Evolutionary conservation across 2,888 invertebrate species (phyloP).

Genomic region (Drosophila cognata): DNA sequence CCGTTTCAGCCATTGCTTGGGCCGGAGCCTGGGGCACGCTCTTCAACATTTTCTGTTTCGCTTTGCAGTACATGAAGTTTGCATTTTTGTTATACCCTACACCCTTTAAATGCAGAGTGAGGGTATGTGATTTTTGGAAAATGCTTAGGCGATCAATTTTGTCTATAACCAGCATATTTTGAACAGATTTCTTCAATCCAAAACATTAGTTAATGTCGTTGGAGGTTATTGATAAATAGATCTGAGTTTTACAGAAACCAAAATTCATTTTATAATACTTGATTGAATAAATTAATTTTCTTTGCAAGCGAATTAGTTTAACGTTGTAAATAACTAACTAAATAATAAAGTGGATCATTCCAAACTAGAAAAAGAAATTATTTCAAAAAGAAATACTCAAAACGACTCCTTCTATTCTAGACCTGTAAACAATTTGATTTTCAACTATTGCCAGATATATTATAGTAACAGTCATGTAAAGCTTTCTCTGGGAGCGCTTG

Average conservation of each 20-base stretch:
- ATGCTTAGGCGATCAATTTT: neutral
- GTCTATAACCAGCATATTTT: neutral
- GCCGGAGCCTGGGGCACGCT: slow-evolving; percentile 50
- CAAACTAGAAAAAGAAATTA: neutral
- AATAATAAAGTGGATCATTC: neutral
- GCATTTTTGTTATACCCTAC: slow-evolving; percentile 57
- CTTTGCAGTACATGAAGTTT: slow-evolving; percentile 69
- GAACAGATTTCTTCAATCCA: neutral
- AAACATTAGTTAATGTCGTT: neutral
- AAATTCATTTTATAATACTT: too few relatives aligned
- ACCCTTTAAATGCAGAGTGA: neutral
- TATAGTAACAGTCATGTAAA: neutral
- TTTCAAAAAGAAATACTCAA: too few relatives aligned
- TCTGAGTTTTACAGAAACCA: neutral
- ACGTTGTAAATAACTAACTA: neutral
- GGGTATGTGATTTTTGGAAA: neutral
- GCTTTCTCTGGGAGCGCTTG: neutral
- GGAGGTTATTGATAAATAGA: neutral
- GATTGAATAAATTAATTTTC: neutral
- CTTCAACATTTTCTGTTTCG: slow-evolving; percentile 71
- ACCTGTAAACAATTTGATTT: neutral
- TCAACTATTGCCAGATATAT: neutral
- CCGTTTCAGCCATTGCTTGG: slow-evolving; percentile 35
- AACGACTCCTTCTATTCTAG: neutral
- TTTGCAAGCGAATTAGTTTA: neutral